Conservation (phyloP, 1,140 invertebrate species). For the Anoplophora glabripennis region DNA sequence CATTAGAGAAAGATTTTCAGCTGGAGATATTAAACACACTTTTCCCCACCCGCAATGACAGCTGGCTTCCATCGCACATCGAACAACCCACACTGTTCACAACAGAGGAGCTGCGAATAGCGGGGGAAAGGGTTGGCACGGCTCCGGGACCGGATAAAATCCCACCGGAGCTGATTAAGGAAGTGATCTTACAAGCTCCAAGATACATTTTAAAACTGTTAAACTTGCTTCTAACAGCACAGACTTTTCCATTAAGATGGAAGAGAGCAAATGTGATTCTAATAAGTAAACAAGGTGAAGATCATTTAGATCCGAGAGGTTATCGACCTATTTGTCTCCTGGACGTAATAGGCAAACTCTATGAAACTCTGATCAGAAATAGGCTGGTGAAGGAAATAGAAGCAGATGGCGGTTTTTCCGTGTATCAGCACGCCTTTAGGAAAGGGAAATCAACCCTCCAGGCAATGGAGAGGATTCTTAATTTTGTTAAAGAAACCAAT, state of each 20-base stretch:
- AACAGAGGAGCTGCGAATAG: background rate
- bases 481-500: no score
- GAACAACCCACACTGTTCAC: background rate
- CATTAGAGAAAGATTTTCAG: background rate
- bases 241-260: slow-evolving; percentile 16
- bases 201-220: background rate
- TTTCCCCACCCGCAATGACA: background rate
- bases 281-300: slow-evolving; percentile 36
- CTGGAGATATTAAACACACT: background rate
- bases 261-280: slow-evolving; percentile 13
- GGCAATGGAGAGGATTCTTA: background rate
- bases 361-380: slow-evolving; percentile 43
- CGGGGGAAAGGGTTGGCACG: background rate
- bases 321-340: slow-evolving; percentile 50
- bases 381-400: slow-evolving; percentile 28
- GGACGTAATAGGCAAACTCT: slow-evolving; percentile 44
- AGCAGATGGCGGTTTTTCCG: slow-evolving; percentile 23
- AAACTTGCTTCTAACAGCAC: background rate
- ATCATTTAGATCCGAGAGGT: no score
- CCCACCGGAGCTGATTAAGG: background rate
- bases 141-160: slow-evolving; percentile 9
- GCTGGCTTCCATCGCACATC: slow-evolving; percentile 8
- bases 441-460: slow-evolving; percentile 38
- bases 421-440: slow-evolving; percentile 44
- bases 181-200: slow-evolving; percentile 2